Evolutionary conservation across 2,888 invertebrate genomes (phyloP), one percentile per base, ranked within the genome.

Genomic region (Polydrusus tereticollis): DNA sequence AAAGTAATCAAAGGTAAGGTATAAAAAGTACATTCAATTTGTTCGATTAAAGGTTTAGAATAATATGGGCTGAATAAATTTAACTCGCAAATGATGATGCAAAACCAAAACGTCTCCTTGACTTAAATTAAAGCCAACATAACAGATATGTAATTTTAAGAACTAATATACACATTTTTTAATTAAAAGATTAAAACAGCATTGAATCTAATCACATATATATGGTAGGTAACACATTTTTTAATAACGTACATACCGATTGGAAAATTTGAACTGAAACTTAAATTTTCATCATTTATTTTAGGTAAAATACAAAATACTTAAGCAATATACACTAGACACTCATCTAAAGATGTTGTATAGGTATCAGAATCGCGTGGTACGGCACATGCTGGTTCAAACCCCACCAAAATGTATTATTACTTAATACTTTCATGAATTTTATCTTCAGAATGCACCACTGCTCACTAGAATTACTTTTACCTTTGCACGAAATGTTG

Each of bases 391-490:
- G 29, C 29, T 12, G 52, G 29, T 29, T 14, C 8, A 8, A 10
- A 50, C 50, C 52, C 52, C 52, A 26, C 26, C 52, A 26, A 47
- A 20, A 55, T 4, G 1, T 18, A 55, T 29, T 7, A 16, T 55
- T 55, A 29, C 52, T 10, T 8, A 55, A 55, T 55, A n/a, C 18
- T 55, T 55, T 55, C 52, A 8, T 18, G 10, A 10, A 29, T 29
- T 33, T 29, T 55, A 55, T 55, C 52, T 33, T 55, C 26, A 50
- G 50, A 50, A 50, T 50, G 50, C 18, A 29, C 29, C 29, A 18
- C 52, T 10, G 52, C 18, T 29, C 2, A 21, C n/a, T 10, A 55
- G 29, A 55, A 29, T 55, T 14, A n/a, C 52, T 29, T 52, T 55
- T 55, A 55, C 52, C 26, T 52, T 55, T 26, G 0, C 26, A 26